phyloP scores from a whole-genome alignment of 2,113 vertebrate species.

The Connochaetes taurinus region DNA sequence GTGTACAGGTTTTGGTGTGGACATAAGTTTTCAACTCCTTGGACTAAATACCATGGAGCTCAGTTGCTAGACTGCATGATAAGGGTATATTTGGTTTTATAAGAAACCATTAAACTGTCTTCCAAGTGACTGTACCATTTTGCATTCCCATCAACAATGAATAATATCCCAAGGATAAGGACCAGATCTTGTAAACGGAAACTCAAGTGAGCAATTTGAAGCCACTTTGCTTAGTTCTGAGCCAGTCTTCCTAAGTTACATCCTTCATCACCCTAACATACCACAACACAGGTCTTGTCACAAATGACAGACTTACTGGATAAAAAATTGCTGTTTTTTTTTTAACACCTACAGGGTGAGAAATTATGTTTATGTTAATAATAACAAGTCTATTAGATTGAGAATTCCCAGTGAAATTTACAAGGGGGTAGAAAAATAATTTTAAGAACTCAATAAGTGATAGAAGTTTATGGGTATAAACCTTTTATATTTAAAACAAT shows the following conservation, averaged over 20 bases:
- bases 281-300: background rate
- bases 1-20: background rate
- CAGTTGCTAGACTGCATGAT: background rate
- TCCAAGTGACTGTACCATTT: background rate
- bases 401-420: background rate
- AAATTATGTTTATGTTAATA: background rate
- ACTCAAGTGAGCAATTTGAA: background rate
- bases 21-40: background rate
- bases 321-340: background rate
- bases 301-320: background rate
- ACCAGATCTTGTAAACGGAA: background rate
- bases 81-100: background rate
- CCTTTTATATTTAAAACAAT: background rate
- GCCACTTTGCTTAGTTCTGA: background rate
- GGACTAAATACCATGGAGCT: background rate
- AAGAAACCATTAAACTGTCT: background rate
- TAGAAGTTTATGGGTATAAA: background rate
- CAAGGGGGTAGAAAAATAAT: background rate
- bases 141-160: background rate
- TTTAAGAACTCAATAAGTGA: background rate
- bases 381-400: background rate
- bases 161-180: background rate
- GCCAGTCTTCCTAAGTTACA: background rate
- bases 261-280: background rate
- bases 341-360: background rate